Evolutionary conservation across 2,888 invertebrate genomes (phyloP).

Genomic region (Eristalis intricaria): DNA sequence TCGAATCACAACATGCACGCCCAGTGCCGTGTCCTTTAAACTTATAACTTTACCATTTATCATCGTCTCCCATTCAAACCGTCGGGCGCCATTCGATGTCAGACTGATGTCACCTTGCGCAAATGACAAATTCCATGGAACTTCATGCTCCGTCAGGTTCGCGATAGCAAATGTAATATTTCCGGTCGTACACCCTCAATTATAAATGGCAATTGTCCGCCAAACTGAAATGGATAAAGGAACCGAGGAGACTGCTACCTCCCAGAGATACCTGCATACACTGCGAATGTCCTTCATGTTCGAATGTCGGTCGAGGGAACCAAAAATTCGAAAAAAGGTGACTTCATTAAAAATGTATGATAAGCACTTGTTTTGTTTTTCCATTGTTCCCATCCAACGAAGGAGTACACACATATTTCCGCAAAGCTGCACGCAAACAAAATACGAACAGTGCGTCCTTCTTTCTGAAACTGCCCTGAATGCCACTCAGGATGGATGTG

Average conservation of each 20-base stretch:
- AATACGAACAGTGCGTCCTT: neutral
- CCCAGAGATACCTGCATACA: neutral
- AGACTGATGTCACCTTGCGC: neutral
- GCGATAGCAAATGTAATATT: constrained; percentile 20
- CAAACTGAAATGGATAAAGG: constrained; percentile 25
- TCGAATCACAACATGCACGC: neutral
- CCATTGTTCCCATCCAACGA: neutral
- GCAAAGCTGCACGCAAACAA: neutral
- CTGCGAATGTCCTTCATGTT: neutral
- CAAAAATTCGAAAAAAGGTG: neutral
- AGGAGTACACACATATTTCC: neutral
- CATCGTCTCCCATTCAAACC: neutral
- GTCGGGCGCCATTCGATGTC: neutral
- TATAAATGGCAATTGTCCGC: constrained; percentile 21
- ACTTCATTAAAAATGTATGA: neutral
- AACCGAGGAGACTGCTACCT: neutral
- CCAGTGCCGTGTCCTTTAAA: neutral
- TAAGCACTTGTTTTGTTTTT: neutral
- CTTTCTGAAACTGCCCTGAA: neutral
- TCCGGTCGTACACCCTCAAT: constrained; percentile 29
- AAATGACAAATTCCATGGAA: constrained; percentile 1
- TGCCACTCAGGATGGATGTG: neutral
- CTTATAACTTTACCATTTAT: neutral
- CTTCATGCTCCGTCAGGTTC: neutral
- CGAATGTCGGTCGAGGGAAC: neutral